Evolutionary conservation across 2,888 invertebrate genomes (phyloP), one percentile per base, ranked within the genome.

Genomic region (Diploptera punctata): DNA sequence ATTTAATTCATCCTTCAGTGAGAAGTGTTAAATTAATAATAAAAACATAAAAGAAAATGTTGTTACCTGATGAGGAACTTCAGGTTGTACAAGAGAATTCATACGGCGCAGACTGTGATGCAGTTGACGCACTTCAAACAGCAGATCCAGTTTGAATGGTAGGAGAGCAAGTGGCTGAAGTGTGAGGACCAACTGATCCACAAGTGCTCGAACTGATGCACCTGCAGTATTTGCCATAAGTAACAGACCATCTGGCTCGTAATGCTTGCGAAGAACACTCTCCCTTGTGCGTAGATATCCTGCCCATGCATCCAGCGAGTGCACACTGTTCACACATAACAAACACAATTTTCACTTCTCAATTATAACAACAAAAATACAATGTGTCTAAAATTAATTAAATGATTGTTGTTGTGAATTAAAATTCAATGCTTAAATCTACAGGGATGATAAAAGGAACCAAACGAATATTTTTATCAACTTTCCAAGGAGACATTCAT

Each of bases 271-370:
- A 67, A 95, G 84, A 19, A 95, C 88, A 19, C 91, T 91, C 81
- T 95, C 95, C 76, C 95, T 88, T 16, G 94, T 93, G 76, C 93
- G 88, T 68, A 96, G 86, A 81, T 94, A 95, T 72, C 93, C 92
- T 76, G 94, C 88, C 95, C 96, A 97, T 38, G 95, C 94, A 79
- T 95, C 95, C 77, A 97, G 86, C n/a, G 95, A 93, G 77, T 93
- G 88, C 70, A 94, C 89, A 82, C 92, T 93, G 84, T 71, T 81
- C 81, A 74, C 74, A 29, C 29, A 73, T 74, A 61, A 54, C 16
- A 44, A 21, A 5, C 10, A 9, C 24, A 3, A 52, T 10, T 52
- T 24, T 24, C 19, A 52, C 7, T 52, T 5, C 24, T 21, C 1
- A 47, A 19, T 19, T 19, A 4, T 7, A 18, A 2, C 47, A 47